Percentiles rank a stretch among this genome's conserved stretches.
Conservation (phyloP, 2,797 vertebrate genomes). For the Melanogrammus aeglefinus region DNA sequence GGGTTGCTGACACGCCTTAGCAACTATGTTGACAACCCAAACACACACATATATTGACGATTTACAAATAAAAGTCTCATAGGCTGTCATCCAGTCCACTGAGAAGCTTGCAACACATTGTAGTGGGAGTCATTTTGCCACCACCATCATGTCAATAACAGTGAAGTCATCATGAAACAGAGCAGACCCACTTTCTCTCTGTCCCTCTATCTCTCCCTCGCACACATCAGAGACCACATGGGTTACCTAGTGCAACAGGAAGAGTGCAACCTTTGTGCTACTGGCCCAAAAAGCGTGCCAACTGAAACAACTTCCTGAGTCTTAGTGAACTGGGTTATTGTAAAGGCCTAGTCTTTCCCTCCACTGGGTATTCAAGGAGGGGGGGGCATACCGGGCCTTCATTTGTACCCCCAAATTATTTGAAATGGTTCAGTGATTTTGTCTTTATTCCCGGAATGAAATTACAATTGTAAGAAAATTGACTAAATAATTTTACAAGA, state of each 20-base stretch:
- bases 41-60: neutral
- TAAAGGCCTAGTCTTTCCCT: neutral
- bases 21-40: constrained; percentile 19
- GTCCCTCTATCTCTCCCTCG: neutral
- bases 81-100: neutral
- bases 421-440: neutral
- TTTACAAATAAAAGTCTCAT: constrained; percentile 9
- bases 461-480: constrained; percentile 12
- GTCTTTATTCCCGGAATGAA: constrained; percentile 5
- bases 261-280: neutral
- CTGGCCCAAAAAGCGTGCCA: neutral
- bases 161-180: neutral
- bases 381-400: neutral
- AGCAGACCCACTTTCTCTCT: neutral
- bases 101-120: neutral
- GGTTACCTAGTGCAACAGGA: constrained; percentile 3
- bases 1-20: constrained; percentile 9
- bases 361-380: neutral
- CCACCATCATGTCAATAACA: neutral
- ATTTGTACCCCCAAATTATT: neutral
- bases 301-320: too few relatives aligned
- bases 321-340: neutral
- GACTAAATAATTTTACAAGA: constrained; percentile 1
- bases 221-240: neutral
- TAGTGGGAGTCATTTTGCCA: neutral